Percentiles rank a stretch among this genome's conserved stretches.
Conservation (phyloP, 2,113 vertebrate species). For the Notothenia rossii region DNA sequence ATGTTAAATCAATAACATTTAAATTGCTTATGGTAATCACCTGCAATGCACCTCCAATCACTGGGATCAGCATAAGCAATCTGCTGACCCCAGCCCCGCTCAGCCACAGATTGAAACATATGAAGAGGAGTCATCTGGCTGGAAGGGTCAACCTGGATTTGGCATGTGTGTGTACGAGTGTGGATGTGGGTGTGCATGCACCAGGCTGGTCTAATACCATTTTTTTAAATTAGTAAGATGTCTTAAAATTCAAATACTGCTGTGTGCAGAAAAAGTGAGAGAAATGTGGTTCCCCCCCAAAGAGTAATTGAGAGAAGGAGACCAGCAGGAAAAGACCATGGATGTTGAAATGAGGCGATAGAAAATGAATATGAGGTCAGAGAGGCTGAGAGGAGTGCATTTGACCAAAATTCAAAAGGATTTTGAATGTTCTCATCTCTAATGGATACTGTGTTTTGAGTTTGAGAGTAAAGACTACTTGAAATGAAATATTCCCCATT, state of each 20-base stretch:
- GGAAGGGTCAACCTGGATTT: conserved; percentile 28
- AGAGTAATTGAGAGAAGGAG: neutral
- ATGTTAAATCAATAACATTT: conserved; percentile 98
- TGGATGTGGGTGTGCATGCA: neutral
- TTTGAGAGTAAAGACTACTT: too few relatives aligned
- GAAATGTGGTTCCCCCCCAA: neutral
- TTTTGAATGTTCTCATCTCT: neutral
- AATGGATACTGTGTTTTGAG: too few relatives aligned
- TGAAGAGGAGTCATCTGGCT: conserved; percentile 88
- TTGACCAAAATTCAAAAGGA: neutral
- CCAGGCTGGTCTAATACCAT: neutral
- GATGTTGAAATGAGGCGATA: neutral
- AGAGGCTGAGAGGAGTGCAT: neutral
- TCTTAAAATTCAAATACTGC: conserved; percentile 10
- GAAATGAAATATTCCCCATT: too few relatives aligned
- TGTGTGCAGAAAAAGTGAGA: neutral
- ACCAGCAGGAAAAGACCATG: neutral
- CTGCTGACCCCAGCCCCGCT: conserved; percentile 92
- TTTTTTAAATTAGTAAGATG: conserved; percentile 5
- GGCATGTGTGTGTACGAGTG: neutral
- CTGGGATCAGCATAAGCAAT: conserved; percentile 94
- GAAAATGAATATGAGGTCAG: neutral
- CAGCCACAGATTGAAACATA: conserved; percentile 86
- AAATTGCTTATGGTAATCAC: conserved; percentile 99
- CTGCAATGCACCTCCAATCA: conserved; percentile 88